Base-by-base conservation (phyloP, 2,888 invertebrate genomes). In the Leucoma salicis region DNA sequence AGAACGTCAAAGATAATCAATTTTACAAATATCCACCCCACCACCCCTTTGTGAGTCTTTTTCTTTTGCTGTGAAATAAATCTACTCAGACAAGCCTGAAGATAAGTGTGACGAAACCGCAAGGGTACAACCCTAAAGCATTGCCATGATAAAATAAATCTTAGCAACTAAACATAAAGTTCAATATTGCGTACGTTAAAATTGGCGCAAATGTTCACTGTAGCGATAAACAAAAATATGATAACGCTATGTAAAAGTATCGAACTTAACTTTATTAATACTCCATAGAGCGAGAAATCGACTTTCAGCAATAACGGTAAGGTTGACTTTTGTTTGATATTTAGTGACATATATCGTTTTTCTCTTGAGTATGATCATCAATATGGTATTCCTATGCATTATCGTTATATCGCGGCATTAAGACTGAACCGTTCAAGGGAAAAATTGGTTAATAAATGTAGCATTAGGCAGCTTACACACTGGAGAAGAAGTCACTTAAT, bases 391-490 rank as follows among this genome's bases (percentile, higher is more conserved):
- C 74, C 63, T 70, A 74, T 77, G 63, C 69, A 82, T 86, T 84
- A 86, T 80, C 83, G 77, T 82, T 77, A 78, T 81, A 79, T 79
- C 71, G 63, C 40, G 62, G 79, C 68, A 84, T 87, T 85, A 87
- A 78, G 80, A 77, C 63, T 48, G 72, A 84, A 82, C 70, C 78
- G 82, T 78, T 86, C 77, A 72, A 76, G 80, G 77, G 84, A 83
- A 85, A 87, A 87, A 87, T 87, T 84, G 84, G 72, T 81, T 85
- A 82, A 84, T 84, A 83, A 81, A 83, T 82, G 74, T 78, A 68
- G 42, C 37, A 49, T 66, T 53, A 63, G 38, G 64, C 49, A 14
- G 38, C 31, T 18, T 63, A 38, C 48, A 68, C 56, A 66, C 37
- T n/a, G n/a, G n/a, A n/a, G n/a, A n/a, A n/a, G n/a, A n/a, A n/a